These are phyloP conservation scores for Syngnathus floridae DNA, from an alignment of 2,113 vertebrate genomes.

Conservation along the genomic window DNA sequence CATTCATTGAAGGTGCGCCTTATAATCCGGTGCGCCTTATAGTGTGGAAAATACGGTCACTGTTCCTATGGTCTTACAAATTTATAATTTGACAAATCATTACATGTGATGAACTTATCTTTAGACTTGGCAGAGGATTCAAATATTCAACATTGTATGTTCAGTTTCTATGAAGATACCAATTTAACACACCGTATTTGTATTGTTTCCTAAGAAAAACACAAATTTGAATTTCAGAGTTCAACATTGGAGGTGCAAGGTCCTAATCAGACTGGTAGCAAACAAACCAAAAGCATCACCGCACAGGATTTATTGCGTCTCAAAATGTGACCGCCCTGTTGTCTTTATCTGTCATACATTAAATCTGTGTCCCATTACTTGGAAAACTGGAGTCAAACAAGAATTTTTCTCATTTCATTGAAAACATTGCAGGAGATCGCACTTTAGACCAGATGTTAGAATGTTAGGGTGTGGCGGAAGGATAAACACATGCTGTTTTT, in stretches of 20 bases:
- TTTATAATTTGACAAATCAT: not conserved
- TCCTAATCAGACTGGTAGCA: constrained; percentile 4
- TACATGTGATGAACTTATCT: not conserved
- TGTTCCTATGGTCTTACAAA: not conserved
- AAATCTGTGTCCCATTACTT: not conserved
- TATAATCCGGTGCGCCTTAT: too few species aligned
- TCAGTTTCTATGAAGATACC: not conserved
- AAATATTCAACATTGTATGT: not conserved
- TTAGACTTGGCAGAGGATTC: not conserved
- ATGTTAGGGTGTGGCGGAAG: constrained; percentile 44
- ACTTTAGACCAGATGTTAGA: constrained; percentile 25
- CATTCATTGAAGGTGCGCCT: too few species aligned
- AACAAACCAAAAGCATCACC: not conserved
- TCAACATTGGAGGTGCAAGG: not conserved
- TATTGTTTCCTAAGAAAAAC: not conserved
- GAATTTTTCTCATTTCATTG: constrained; percentile 12
- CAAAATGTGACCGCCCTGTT: constrained; percentile 9
- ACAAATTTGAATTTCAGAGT: not conserved
- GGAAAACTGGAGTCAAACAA: not conserved
- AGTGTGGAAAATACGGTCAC: too few species aligned
- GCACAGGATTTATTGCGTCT: not conserved
- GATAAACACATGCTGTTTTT: constrained; percentile 47
- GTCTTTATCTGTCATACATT: not conserved
- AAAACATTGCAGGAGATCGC: constrained; percentile 21
- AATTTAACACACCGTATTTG: not conserved